These are phyloP conservation scores for Liasis olivaceus DNA, from an alignment of 2,797 vertebrate genomes.

Conservation along the genomic window DNA sequence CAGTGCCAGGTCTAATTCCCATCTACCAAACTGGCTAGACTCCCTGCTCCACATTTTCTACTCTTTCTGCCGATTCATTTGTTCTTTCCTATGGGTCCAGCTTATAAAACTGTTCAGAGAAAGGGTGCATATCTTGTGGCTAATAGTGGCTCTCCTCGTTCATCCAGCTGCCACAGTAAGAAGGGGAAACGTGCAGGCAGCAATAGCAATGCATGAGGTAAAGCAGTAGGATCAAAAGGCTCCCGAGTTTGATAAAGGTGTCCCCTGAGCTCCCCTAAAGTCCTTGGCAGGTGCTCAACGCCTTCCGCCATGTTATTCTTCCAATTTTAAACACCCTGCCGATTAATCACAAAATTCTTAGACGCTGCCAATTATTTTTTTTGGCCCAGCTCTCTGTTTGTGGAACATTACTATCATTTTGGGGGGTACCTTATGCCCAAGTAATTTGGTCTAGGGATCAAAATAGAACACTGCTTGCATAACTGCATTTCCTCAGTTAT, in stretches of 20 bases:
- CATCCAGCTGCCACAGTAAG: background rate
- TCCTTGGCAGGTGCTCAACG: background rate
- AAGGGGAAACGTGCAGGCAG: background rate
- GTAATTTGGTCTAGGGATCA: background rate
- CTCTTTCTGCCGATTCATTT: background rate
- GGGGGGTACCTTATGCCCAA: background rate
- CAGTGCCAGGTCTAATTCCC: background rate
- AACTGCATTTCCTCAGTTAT: background rate
- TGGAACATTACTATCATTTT: background rate
- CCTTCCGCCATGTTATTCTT: background rate
- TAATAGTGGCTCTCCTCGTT: background rate
- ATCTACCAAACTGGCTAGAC: background rate
- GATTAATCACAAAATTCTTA: background rate
- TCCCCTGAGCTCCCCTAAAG: background rate
- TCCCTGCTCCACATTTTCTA: background rate
- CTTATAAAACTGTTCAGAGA: background rate
- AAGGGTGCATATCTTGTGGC: background rate
- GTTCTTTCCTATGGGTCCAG: background rate
- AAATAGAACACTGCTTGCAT: background rate
- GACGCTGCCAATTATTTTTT: background rate
- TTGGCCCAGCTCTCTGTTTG: background rate
- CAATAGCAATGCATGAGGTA: background rate
- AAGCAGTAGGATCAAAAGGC: background rate
- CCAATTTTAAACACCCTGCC: background rate
- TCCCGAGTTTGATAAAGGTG: background rate